Evolutionary conservation across 2,888 invertebrate species (phyloP).

Genomic region (Lacanobia wlatinum): DNA sequence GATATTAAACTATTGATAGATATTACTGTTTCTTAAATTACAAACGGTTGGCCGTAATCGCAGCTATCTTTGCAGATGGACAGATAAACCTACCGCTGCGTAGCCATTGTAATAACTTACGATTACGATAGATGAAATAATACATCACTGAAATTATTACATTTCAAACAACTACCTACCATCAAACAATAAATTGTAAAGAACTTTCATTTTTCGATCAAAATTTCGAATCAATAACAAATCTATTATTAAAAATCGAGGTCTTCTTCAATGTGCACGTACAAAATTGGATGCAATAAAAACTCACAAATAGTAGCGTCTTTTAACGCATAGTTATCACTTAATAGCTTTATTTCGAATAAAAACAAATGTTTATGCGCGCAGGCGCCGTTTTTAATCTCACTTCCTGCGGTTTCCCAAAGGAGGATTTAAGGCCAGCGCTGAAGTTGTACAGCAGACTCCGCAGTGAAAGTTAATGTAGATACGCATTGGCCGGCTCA

Average conservation of each 20-base stretch:
- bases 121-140: constrained; percentile 57
- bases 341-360: constrained; percentile 69
- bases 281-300: constrained; percentile 58
- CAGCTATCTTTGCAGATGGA: constrained; percentile 48
- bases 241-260: constrained; percentile 49
- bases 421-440: constrained; percentile 86
- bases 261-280: constrained; percentile 45
- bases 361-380: constrained; percentile 72
- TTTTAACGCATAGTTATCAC: constrained; percentile 68
- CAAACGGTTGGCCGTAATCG: constrained; percentile 55
- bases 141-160: constrained; percentile 45
- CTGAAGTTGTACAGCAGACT: constrained; percentile 70
- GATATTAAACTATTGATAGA: constrained; percentile 52
- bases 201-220: constrained; percentile 55
- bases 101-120: constrained; percentile 52
- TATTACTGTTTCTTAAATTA: constrained; percentile 63
- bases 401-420: constrained; percentile 86
- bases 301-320: constrained; percentile 60
- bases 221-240: constrained; percentile 50
- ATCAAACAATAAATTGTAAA: constrained; percentile 37
- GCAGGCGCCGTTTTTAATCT: constrained; percentile 74
- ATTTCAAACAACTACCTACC: constrained; percentile 33
- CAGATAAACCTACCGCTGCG: constrained; percentile 43
- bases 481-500: constrained; percentile 84
- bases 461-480: constrained; percentile 86